Base-by-base conservation (phyloP, 2,888 invertebrate species). In the Platycheirus albimanus region DNA sequence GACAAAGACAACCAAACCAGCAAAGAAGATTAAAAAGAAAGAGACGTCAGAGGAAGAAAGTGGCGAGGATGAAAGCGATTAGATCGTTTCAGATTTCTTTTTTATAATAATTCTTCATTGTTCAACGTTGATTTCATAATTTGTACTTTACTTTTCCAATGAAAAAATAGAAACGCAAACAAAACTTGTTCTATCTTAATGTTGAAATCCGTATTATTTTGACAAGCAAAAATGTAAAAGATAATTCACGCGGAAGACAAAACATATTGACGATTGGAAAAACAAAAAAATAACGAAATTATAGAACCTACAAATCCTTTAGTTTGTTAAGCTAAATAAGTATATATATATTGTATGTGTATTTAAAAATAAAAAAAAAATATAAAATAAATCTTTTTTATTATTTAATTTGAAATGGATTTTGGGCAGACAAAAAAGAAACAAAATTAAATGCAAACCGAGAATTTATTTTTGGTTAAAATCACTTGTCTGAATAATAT, bases 1-100 rank as follows among this genome's bases (percentile, higher is more conserved):
- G 87, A 92, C 92, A 91, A 92, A 92, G 87, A 88, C 86, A 86
- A 87, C 85, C 86, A 89, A 89, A 89, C 89, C 87, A 86, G 90
- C 85, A 72, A 90, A 90, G 86, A 91, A 91, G 87, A 87, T 86
- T 77, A 94, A 92, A 93, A 94, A 92, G 93, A 93, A 92, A 88
- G 93, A 93, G 87, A 94, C 94, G 38, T 93, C 94, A 66, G 93
- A 93, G 80, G 94, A 93, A 36, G 94, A 94, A 69, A 92, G 92
- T 81, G 93, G 93, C 85, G 94, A 93, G 80, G 94, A 94, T 87
- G 92, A 92, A 89, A 93, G 94, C 92, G 93, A 94, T 91, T 93
- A 93, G 93, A 87, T 85, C 85, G 72, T 70, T 36, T 33, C 74
- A 84, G 79, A 79, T 83, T 81, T 24, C 51, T 71, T 77, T 76